Evolutionary conservation across 2,888 invertebrate species (phyloP).

Genomic region (Dioctria rufipes): DNA sequence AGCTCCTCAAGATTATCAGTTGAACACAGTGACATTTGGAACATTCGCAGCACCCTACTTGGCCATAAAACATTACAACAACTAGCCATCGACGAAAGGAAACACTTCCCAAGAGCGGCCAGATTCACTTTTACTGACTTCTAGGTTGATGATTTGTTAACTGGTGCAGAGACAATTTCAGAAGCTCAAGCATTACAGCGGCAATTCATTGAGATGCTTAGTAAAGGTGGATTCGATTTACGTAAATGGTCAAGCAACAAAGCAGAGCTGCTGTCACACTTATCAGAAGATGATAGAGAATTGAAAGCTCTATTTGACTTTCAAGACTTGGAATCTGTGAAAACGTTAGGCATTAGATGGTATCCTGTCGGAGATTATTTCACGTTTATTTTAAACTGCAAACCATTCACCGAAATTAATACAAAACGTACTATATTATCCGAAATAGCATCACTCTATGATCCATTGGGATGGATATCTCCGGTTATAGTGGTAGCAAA

Average conservation of each 20-base stretch:
- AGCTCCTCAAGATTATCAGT: background rate
- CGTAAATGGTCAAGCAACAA: background rate
- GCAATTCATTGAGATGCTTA: background rate
- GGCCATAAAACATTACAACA: constrained; percentile 26
- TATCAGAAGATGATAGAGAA: background rate
- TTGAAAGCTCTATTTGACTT: background rate
- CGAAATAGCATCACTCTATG: constrained; percentile 16
- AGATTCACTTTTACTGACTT: background rate
- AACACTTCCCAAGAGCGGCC: constrained; percentile 2
- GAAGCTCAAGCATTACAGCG: background rate
- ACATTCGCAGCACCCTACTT: background rate
- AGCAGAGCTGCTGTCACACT: background rate
- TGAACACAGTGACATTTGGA: too few relatives aligned
- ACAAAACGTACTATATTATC: constrained; percentile 31
- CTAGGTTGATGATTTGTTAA: too few relatives aligned
- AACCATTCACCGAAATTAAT: background rate
- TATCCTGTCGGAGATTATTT: constrained; percentile 12
- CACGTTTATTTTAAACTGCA: background rate
- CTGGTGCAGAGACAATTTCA: background rate
- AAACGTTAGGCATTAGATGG: constrained; percentile 15
- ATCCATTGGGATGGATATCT: background rate
- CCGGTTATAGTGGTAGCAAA: too few relatives aligned
- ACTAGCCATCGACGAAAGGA: background rate
- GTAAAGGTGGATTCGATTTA: constrained; percentile 3
- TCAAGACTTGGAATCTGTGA: background rate